Evolutionary conservation across 2,113 vertebrate genomes (phyloP).

Genomic region (Elgaria multicarinata): DNA sequence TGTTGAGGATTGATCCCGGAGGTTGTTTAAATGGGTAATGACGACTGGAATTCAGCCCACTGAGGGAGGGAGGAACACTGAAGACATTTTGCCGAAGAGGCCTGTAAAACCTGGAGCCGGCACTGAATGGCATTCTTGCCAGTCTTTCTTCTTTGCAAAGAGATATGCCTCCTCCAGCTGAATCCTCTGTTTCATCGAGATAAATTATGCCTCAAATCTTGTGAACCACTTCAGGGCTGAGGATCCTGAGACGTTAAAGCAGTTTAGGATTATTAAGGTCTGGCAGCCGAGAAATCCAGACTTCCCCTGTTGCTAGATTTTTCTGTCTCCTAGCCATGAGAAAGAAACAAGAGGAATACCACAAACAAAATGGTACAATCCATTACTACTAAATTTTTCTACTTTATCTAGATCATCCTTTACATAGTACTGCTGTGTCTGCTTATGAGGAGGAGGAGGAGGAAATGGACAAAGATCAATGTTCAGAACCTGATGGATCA

Average conservation of each 20-base stretch:
- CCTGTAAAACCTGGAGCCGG: too few relatives aligned
- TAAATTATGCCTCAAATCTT: neutral
- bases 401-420: constrained; percentile 69
- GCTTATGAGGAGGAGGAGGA: constrained; percentile 61
- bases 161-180: neutral
- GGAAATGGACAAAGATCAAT: constrained; percentile 26
- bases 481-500: neutral
- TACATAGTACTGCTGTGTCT: constrained; percentile 81
- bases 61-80: too few relatives aligned
- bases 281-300: neutral
- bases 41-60: too few relatives aligned
- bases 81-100: too few relatives aligned
- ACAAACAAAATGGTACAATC: neutral
- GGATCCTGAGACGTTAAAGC: neutral
- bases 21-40: too few relatives aligned
- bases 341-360: neutral
- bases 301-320: neutral
- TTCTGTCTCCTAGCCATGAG: neutral
- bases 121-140: too few relatives aligned
- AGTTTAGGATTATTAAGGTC: neutral
- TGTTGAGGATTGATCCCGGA: too few relatives aligned
- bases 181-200: neutral
- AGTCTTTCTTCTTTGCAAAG: too few relatives aligned
- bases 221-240: neutral
- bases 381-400: constrained; percentile 1